phyloP scores from a whole-genome alignment of 2,113 vertebrate species.

The Mormoops blainvillei region DNA sequence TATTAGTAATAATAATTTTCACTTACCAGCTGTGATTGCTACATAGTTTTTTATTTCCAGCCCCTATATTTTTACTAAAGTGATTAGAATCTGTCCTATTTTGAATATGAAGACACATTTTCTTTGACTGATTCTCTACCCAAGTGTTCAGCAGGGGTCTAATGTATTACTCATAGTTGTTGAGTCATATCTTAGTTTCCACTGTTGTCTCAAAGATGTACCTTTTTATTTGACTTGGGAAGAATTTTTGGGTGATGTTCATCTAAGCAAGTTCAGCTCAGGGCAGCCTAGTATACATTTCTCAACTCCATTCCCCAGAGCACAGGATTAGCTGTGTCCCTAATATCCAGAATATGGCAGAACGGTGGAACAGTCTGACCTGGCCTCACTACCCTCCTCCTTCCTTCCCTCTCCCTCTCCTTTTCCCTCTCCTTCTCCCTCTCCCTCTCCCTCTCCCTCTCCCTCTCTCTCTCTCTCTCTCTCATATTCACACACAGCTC shows the following conservation, averaged over 20 bases:
- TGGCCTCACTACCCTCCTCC: background rate
- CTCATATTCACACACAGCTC: background rate
- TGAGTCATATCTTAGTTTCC: background rate
- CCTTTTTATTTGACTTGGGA: background rate
- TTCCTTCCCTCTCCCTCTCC: background rate
- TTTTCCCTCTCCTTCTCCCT: too few species aligned
- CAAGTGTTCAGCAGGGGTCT: background rate
- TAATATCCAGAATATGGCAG: background rate
- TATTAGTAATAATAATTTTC: background rate
- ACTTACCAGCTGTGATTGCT: background rate
- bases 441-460: too few species aligned
- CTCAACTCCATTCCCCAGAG: background rate
- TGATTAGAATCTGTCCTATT: conserved; percentile 14
- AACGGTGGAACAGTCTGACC: too few species aligned
- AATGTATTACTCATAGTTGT: background rate
- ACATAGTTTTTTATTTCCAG: background rate
- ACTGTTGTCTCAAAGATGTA: background rate
- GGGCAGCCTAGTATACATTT: background rate
- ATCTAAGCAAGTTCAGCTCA: background rate
- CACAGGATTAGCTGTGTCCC: background rate
- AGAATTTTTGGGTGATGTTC: background rate
- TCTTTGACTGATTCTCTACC: background rate
- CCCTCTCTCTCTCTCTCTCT: fast-evolving
- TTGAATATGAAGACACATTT: background rate
- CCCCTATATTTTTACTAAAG: background rate